Conservation (phyloP, 2,797 vertebrate species). For the Takifugu ocellatus region DNA sequence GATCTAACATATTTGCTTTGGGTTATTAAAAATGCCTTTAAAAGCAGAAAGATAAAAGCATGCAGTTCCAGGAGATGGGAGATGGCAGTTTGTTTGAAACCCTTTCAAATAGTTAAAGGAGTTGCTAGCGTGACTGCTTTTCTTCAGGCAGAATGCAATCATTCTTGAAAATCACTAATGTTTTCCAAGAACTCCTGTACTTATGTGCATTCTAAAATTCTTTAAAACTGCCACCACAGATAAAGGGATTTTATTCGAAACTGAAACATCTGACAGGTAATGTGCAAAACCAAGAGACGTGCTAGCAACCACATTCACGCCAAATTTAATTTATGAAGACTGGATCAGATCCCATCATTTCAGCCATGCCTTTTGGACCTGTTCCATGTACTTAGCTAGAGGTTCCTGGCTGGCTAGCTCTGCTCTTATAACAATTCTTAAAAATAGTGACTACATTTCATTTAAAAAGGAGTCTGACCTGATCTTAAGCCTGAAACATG, state of each 20-base stretch:
- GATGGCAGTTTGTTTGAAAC: constrained; percentile 31
- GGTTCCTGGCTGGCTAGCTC: constrained; percentile 30
- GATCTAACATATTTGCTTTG: no score
- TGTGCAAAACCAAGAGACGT: constrained; percentile 36
- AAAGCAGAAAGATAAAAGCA: constrained; percentile 17
- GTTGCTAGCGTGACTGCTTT: constrained; percentile 46
- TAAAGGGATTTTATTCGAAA: constrained; percentile 46
- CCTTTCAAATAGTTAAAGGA: constrained; percentile 33
- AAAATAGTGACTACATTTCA: constrained; percentile 47
- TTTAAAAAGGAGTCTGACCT: constrained; percentile 30
- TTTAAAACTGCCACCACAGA: constrained; percentile 42
- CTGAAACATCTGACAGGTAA: constrained; percentile 41
- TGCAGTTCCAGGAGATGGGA: constrained; percentile 25
- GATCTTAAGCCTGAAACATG: constrained; percentile 31
- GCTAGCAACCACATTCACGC: constrained; percentile 30
- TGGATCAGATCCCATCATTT: constrained; percentile 46
- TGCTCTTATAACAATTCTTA: constrained; percentile 44
- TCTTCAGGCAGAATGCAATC: constrained; percentile 42
- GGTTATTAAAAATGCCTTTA: constrained; percentile 6
- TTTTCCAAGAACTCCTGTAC: constrained; percentile 33
- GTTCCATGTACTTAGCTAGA: constrained; percentile 22
- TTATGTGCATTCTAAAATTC: constrained; percentile 21
- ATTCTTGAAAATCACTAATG: constrained; percentile 38
- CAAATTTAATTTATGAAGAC: constrained; percentile 49
- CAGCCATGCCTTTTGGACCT: constrained; percentile 31